Evolutionary conservation across 1,140 invertebrate genomes (phyloP).

Genomic region (Drosophila willistoni): DNA sequence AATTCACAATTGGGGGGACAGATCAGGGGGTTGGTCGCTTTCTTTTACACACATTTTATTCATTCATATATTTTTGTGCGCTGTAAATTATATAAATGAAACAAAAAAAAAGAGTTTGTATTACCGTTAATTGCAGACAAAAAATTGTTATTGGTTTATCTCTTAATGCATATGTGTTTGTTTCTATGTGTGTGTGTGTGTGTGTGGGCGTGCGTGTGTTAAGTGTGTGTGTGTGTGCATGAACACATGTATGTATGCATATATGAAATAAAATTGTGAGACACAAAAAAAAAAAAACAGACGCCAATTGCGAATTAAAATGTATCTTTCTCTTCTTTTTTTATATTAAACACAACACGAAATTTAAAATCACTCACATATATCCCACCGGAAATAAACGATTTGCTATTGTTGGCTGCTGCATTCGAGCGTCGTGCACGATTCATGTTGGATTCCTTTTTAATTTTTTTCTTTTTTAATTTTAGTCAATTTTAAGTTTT

Average conservation of each 20-base stretch:
- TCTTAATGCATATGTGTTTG: conserved; percentile 17
- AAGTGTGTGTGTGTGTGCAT: conserved; percentile 2
- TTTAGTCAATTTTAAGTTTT: not conserved
- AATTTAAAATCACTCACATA: conserved; percentile 51
- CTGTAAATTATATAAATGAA: conserved; percentile 76
- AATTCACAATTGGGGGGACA: conserved; percentile 67
- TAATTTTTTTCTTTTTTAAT: not conserved
- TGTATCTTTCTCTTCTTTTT: conserved; percentile 4
- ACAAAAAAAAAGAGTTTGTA: conserved; percentile 58
- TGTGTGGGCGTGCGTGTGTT: not conserved
- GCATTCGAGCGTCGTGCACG: conserved; percentile 38
- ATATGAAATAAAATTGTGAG: conserved; percentile 6
- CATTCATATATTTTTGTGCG: conserved; percentile 62
- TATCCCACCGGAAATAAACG: conserved; percentile 57
- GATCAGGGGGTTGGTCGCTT: conserved; percentile 4
- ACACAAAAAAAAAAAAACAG: conserved; percentile 1
- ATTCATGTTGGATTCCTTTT: conserved; percentile 43
- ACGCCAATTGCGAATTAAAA: not conserved
- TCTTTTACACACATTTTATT: conserved; percentile 62
- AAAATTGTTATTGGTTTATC: conserved; percentile 22
- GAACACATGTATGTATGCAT: not conserved
- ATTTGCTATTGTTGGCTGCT: conserved; percentile 29
- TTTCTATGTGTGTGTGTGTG: conserved; percentile 9
- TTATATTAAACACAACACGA: not conserved
- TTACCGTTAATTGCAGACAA: conserved; percentile 66